Conservation (phyloP, 2,888 invertebrate species). For the Lasioglossum oenotherae region DNA sequence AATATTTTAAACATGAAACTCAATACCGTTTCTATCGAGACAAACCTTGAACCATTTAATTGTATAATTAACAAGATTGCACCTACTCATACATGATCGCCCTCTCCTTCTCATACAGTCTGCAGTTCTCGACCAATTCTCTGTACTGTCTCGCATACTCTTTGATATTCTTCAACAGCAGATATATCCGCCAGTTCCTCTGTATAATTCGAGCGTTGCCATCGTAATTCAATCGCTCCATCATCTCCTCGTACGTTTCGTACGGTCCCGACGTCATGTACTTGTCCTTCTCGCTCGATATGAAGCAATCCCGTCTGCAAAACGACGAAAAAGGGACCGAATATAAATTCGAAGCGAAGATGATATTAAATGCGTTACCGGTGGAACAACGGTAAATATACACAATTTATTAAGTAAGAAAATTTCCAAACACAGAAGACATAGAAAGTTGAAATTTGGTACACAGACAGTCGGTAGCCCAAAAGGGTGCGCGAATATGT, state of each 20-base stretch:
- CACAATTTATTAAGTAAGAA: no score
- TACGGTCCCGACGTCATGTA: slow-evolving; percentile 87
- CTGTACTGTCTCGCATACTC: slow-evolving; percentile 85
- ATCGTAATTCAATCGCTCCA: slow-evolving; percentile 84
- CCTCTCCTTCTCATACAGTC: slow-evolving; percentile 84
- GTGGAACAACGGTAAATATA: no score
- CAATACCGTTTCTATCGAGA: no score
- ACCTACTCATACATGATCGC: slow-evolving; percentile 51
- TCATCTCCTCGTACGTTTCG: slow-evolving; percentile 88
- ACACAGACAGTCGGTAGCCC: no score
- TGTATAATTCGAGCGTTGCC: slow-evolving; percentile 86
- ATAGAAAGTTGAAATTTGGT: no score
- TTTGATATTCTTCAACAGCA: slow-evolving; percentile 85
- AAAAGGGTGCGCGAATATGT: no score
- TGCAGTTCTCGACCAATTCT: slow-evolving; percentile 85
- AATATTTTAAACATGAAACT: no score
- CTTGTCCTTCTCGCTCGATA: slow-evolving; percentile 88
- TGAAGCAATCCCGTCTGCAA: slow-evolving; percentile 85
- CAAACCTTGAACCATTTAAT: not conserved
- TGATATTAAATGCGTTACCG: not conserved
- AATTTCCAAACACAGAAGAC: no score
- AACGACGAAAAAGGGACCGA: slow-evolving; percentile 38
- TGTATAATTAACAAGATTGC: not conserved
- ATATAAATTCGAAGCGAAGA: not conserved
- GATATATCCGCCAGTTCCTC: slow-evolving; percentile 87